phyloP scores from a whole-genome alignment of 1,140 invertebrate genomes.

The Drosophila parvula region DNA sequence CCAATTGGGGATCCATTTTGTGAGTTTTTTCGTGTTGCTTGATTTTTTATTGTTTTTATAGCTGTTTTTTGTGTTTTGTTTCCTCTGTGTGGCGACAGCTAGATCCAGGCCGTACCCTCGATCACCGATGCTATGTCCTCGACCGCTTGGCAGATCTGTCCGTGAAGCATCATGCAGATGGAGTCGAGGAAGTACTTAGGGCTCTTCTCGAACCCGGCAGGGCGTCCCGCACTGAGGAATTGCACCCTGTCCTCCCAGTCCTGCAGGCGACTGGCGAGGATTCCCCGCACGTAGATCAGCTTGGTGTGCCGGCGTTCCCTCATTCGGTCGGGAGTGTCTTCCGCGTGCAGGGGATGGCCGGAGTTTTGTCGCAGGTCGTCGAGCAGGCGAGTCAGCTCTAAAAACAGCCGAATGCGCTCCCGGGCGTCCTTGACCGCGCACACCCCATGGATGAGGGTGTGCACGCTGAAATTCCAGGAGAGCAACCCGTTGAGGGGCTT shows the following conservation, averaged over 20 bases:
- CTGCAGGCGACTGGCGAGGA: conserved; percentile 52
- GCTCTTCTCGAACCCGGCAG: not conserved
- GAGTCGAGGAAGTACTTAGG: conserved; percentile 39
- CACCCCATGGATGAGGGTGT: conserved; percentile 50
- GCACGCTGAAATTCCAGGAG: conserved; percentile 60
- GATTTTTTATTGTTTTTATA: not conserved
- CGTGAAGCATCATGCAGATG: conserved; percentile 58
- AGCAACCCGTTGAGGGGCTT: not conserved
- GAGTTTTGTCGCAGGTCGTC: conserved; percentile 5
- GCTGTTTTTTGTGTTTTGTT: not conserved
- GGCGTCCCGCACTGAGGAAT: not conserved
- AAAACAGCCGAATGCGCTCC: conserved; percentile 36
- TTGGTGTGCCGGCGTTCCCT: conserved; percentile 23
- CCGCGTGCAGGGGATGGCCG: not conserved
- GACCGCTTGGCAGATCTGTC: conserved; percentile 38
- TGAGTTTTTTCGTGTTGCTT: not conserved
- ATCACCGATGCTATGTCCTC: conserved; percentile 72
- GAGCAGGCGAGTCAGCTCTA: conserved; percentile 34
- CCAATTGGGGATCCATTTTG: not conserved
- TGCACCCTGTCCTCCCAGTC: conserved; percentile 54
- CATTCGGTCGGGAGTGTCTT: conserved; percentile 3
- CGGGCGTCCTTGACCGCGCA: conserved; percentile 3
- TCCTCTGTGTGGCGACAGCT: conserved; percentile 1
- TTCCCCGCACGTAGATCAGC: conserved; percentile 60
- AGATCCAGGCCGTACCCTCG: conserved; percentile 53